Conservation (phyloP, 2,797 vertebrate genomes). For the Poeciliopsis presidionis region DNA sequence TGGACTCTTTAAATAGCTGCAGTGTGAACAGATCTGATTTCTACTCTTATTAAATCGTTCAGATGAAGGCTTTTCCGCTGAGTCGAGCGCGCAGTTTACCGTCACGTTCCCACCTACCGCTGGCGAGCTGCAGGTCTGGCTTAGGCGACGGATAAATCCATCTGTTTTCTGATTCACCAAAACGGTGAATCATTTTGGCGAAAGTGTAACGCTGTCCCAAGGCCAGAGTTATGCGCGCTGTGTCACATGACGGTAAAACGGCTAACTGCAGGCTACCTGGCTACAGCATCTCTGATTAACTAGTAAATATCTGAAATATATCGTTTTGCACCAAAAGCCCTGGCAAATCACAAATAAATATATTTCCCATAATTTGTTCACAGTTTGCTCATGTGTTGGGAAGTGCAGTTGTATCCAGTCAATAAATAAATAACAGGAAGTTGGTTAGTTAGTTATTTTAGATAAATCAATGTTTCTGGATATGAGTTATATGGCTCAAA, state of each 20-base stretch:
- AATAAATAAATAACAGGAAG: background rate
- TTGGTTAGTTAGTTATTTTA: background rate
- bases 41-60: no score
- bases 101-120: background rate
- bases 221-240: background rate
- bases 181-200: background rate
- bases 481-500: background rate
- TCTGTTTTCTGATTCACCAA: background rate
- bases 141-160: background rate
- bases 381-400: background rate
- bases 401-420: background rate
- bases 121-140: background rate
- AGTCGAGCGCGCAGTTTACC: background rate
- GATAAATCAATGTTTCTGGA: background rate
- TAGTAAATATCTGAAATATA: background rate
- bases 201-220: background rate
- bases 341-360: background rate
- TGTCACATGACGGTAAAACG: background rate
- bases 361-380: background rate
- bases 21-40: no score
- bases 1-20: no score
- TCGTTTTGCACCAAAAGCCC: background rate
- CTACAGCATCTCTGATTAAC: background rate
- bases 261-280: background rate
- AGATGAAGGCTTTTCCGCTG: background rate